Evolutionary conservation across 2,113 vertebrate species (phyloP).

Genomic region (Petaurus breviceps): DNA sequence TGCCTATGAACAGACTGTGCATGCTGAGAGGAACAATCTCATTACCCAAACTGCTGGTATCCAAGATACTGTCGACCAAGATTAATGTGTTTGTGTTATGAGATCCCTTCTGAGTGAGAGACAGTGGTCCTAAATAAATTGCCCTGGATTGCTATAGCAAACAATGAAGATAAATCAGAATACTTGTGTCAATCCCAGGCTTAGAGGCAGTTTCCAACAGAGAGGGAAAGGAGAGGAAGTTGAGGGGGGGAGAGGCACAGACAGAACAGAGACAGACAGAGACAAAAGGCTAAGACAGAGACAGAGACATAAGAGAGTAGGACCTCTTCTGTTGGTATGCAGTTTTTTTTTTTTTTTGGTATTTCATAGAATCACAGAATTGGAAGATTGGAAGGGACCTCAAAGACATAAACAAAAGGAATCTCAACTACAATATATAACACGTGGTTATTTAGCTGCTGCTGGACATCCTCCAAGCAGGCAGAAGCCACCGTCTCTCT

Average conservation of each 20-base stretch:
- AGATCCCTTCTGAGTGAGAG: slow-evolving; percentile 76
- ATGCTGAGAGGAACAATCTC: slow-evolving; percentile 73
- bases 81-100: slow-evolving; percentile 81
- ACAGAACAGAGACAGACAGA: background rate
- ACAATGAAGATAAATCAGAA: slow-evolving; percentile 82
- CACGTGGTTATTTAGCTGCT: too few species aligned
- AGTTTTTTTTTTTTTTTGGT: background rate
- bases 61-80: slow-evolving; percentile 79
- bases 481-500: too few species aligned
- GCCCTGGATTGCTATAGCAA: slow-evolving; percentile 75
- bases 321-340: background rate
- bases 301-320: background rate
- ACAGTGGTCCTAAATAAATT: slow-evolving; percentile 83
- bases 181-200: slow-evolving; percentile 74
- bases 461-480: too few species aligned
- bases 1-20: slow-evolving; percentile 68
- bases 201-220: slow-evolving; percentile 66
- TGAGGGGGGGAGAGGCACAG: background rate
- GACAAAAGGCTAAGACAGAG: background rate
- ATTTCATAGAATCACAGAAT: background rate
- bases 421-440: too few species aligned
- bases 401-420: background rate
- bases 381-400: background rate
- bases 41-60: slow-evolving; percentile 81
- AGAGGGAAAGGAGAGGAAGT: background rate